A percentile compares a stretch with the other conserved stretches of the same genome.
Conservation (phyloP, 1,140 invertebrate genomes). For the Babylonia areolata region DNA sequence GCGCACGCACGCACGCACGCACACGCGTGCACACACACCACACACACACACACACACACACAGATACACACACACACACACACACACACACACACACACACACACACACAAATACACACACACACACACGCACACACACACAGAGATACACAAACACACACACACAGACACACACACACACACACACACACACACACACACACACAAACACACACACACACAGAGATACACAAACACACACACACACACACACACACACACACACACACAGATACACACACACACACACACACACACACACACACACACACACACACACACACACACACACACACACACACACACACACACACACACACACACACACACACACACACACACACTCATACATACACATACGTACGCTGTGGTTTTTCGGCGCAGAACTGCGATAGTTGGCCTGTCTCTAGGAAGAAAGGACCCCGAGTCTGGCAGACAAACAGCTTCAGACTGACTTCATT, state of each 20-base stretch:
- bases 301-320: not conserved
- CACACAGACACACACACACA: not conserved
- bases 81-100: not conserved
- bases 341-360: not conserved
- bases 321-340: not conserved
- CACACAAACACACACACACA: slow-evolving; percentile 13
- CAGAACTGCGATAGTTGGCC: too few species aligned
- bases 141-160: not conserved
- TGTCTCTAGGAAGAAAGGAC: too few species aligned
- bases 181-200: not conserved
- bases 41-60: too few species aligned
- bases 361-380: not conserved
- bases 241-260: slow-evolving; percentile 5
- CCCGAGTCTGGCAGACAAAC: too few species aligned
- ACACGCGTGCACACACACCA: too few species aligned
- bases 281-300: not conserved
- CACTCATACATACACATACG: not conserved
- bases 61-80: not conserved
- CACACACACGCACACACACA: not conserved
- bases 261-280: too few species aligned
- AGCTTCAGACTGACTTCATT: too few species aligned
- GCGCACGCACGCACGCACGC: too few species aligned
- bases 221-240: not conserved
- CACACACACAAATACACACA: too few species aligned
- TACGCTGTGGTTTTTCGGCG: not conserved